Base-by-base conservation (phyloP, 2,888 invertebrate species). In the Branchellion lobata region DNA sequence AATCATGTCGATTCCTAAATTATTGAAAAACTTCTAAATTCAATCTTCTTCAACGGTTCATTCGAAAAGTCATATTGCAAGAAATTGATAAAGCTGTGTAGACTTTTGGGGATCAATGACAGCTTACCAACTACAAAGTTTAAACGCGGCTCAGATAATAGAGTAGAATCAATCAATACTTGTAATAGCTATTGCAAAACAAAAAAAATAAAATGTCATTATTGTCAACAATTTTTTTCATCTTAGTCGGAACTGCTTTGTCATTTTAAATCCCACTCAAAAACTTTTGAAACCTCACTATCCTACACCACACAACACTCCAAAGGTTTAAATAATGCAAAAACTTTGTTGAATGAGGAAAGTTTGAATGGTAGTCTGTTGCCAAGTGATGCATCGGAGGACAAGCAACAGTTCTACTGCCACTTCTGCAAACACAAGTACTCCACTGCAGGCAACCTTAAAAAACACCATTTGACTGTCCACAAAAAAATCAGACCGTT, bases 391-490 rank as follows among this genome's bases (percentile, higher is more conserved):
- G n/a, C n/a, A n/a, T n/a, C n/a, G n/a, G n/a, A n/a, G n/a, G n/a
- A n/a, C n/a, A n/a, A n/a, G n/a, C n/a, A n/a, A 3, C 33, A 31
- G n/a, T n/a, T 27, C 33, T 14, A 18, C 21, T 75, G 75, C 29
- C 18, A 27, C 3, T 31, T 47, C 14, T 75, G 75, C 51, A 51
- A 29, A 29, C 40, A 75, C 2, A 75, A 27, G 18, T 75, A 47
- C 53, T 31, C 75, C 8, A 75, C 75, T 18, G 0, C 0, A n/a
- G 75, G 75, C 11, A 75, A 75, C 51, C 51, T 75, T 8, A 75
- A 51, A 18, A 75, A 53, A 75, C 75, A 75, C 24, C 21, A 53
- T 14, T 24, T 51, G 29, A 53, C 33, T 3, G 47, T 75, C 8
- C 75, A 75, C 24, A 18, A 51, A 31, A 51, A 51, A 24, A 75